Base-by-base conservation (phyloP, 2,797 vertebrate genomes). In the Argya squamiceps region DNA sequence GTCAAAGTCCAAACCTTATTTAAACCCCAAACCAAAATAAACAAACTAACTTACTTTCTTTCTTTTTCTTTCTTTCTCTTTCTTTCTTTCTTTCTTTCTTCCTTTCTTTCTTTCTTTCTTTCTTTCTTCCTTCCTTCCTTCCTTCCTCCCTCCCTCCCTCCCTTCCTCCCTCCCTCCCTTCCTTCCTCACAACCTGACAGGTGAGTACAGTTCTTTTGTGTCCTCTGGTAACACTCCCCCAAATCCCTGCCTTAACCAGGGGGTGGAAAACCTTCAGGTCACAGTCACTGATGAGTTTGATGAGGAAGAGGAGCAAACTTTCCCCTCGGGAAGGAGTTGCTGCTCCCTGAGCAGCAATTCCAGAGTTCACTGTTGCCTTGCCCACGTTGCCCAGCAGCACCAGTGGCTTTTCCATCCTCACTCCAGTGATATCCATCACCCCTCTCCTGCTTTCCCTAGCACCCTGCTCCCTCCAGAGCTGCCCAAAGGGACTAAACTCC, bases 221-320 rank as follows among this genome's bases (percentile, higher is more conserved):
- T 39, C 39, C 39, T 39, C 39, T 39, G 39, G 39, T 10, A 39
- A 39, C 39, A 15, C 39, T 39, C 47, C 50, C 56, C 20, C 26
- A 26, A 39, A 85, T 30, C 29, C 43, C 64, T 21, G 34, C 70
- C 77, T 36, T 1, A 5, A 52, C 20, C 53, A 26, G 16, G 0
- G 0, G 8, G 2, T 2, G 60, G 30, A 46, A n/a, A 43, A 15
- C 14, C 2, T 21, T 3, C 2, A 0, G 8, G 29, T 41, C 15
- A 17, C 5, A 2, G 12, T 11, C 58, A 3, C 37, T 0, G 4
- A 10, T 16, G 50, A 37, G 69, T 36, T 18, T 29, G 52, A 29
- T 0, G 21, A 65, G 73, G 43, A 17, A 39, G 36, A 52, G 59
- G 87, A 73, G 19, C 24, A 14, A 80, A 26, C 1, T 4, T 36